Percentiles rank a stretch among this genome's conserved stretches.
Evolutionary conservation across 2,113 vertebrate species (phyloP).

Genomic region (Pithys albifrons): DNA sequence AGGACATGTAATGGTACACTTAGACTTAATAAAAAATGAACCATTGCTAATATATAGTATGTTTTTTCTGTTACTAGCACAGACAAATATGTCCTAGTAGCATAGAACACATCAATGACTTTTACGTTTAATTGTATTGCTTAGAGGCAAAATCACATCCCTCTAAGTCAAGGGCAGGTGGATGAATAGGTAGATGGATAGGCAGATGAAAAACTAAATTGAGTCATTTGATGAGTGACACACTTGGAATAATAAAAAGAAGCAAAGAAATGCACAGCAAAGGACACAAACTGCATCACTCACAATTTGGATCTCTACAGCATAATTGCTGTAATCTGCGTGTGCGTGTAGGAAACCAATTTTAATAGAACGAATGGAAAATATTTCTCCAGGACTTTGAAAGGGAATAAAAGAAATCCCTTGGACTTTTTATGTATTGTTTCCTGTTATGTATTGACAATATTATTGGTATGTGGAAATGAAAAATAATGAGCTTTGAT

Average conservation of each 20-base stretch:
- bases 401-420: neutral
- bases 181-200: neutral
- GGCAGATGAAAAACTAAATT: neutral
- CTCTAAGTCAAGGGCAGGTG: neutral
- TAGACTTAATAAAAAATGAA: neutral
- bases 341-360: neutral
- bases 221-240: neutral
- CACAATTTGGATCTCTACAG: neutral
- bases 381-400: neutral
- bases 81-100: neutral
- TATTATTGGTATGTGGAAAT: neutral
- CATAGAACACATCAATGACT: neutral
- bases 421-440: neutral
- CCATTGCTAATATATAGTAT: neutral
- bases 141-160: neutral
- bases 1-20: neutral
- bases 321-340: neutral
- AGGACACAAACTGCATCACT: neutral
- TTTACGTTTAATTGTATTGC: neutral
- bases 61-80: neutral
- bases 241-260: neutral
- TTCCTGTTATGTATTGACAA: neutral
- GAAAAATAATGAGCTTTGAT: neutral
- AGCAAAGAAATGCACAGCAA: neutral
- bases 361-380: neutral